Conservation (phyloP, 2,888 invertebrate species). For the Ophion ventricosus region DNA sequence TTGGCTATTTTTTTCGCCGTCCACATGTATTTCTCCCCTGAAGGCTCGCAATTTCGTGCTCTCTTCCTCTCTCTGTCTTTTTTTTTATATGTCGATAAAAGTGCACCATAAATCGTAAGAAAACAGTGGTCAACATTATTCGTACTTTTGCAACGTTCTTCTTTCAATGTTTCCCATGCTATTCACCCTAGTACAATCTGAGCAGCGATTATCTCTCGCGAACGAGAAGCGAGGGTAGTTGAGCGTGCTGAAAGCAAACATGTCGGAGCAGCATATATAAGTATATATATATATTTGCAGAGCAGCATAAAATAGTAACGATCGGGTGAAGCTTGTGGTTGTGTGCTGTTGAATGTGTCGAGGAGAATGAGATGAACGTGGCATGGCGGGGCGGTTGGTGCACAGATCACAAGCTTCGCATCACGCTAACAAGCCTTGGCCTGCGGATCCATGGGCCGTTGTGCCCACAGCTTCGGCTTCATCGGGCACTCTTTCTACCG, state of each 20-base stretch:
- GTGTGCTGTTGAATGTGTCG: slow-evolving; percentile 51
- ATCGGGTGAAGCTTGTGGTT: slow-evolving; percentile 56
- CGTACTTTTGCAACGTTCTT: not conserved
- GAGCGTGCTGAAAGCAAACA: slow-evolving; percentile 24
- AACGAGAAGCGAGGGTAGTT: slow-evolving; percentile 13
- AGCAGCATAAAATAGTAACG: slow-evolving; percentile 66
- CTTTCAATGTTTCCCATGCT: slow-evolving; percentile 6
- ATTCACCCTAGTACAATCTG: not conserved
- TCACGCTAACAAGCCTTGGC: slow-evolving; percentile 69
- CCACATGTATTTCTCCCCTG: no score
- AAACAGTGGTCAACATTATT: not conserved
- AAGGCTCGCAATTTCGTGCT: no score
- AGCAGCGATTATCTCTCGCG: slow-evolving; percentile 27
- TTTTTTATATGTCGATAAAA: no score
- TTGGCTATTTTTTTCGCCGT: no score
- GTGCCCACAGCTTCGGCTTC: slow-evolving; percentile 37
- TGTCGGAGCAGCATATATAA: not conserved
- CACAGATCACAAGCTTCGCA: slow-evolving; percentile 70
- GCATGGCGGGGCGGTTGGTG: slow-evolving; percentile 61
- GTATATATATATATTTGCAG: slow-evolving; percentile 22
- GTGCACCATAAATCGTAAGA: not conserved
- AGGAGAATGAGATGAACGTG: slow-evolving; percentile 45
- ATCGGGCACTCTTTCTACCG: slow-evolving; percentile 47
- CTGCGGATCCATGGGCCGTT: slow-evolving; percentile 53
- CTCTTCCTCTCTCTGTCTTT: no score